Conservation (phyloP, 2,113 vertebrate genomes). For the Paraplagusia blochii region DNA sequence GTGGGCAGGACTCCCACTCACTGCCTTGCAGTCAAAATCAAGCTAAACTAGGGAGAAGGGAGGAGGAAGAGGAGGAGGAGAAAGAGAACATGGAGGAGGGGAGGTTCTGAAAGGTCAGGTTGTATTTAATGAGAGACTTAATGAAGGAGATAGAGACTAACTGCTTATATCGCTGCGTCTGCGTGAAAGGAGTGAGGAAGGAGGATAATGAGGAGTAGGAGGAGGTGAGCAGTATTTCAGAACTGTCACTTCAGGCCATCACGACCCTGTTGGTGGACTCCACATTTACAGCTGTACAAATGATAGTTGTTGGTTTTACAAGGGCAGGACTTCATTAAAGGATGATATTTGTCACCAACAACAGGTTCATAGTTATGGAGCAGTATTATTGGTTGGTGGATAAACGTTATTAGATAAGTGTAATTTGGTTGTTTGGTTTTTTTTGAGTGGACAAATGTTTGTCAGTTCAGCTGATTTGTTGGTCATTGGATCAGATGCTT, state of each 20-base stretch:
- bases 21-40: conserved; percentile 33
- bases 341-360: too few species aligned
- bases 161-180: background rate
- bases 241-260: background rate
- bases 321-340: too few species aligned
- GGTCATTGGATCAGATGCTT: too few species aligned
- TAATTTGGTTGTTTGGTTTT: too few species aligned
- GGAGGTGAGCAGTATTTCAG: background rate
- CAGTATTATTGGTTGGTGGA: too few species aligned
- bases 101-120: conserved; percentile 29
- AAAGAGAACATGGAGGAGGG: conserved; percentile 3
- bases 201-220: background rate
- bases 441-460: too few species aligned
- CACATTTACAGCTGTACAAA: background rate
- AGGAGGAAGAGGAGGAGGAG: background rate
- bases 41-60: conserved; percentile 2
- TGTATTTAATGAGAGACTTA: conserved; percentile 31
- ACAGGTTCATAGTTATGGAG: too few species aligned
- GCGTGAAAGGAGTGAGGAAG: background rate
- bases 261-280: background rate
- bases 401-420: too few species aligned
- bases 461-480: too few species aligned
- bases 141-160: conserved; percentile 26
- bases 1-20: conserved; percentile 59
- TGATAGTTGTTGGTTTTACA: background rate